Evolutionary conservation across 2,888 invertebrate species (phyloP).

Genomic region (Rapana venosa): DNA sequence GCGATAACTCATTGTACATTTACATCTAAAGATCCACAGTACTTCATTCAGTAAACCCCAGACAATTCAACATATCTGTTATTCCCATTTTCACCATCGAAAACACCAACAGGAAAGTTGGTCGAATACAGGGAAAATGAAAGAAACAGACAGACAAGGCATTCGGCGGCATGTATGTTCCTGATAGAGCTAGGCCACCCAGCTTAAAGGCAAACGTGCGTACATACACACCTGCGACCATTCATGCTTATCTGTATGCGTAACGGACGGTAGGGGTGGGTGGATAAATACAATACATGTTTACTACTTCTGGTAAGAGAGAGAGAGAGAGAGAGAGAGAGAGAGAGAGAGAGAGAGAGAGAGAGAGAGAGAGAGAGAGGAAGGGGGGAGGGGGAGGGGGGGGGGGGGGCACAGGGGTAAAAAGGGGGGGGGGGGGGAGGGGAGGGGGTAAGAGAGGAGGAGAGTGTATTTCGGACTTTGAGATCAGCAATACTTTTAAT

Average conservation of each 20-base stretch:
- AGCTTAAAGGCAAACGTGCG: too few relatives aligned
- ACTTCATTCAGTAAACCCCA: too few relatives aligned
- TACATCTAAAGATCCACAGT: too few relatives aligned
- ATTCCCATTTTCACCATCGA: too few relatives aligned
- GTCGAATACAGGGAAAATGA: too few relatives aligned
- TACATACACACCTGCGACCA: too few relatives aligned
- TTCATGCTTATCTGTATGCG: too few relatives aligned
- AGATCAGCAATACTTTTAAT: too few relatives aligned
- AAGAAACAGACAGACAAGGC: neutral
- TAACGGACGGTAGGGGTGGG: too few relatives aligned
- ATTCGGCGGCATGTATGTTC: neutral
- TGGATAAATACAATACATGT: too few relatives aligned
- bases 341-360: constrained; percentile 18
- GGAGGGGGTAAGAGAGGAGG: neutral
- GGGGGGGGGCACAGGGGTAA: neutral
- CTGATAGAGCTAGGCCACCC: neutral
- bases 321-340: constrained; percentile 18
- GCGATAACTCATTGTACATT: neutral
- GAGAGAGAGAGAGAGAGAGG: neutral
- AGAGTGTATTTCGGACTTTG: neutral
- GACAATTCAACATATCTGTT: too few relatives aligned
- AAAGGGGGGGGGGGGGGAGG: neutral
- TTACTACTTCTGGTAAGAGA: neutral
- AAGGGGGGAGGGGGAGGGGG: neutral
- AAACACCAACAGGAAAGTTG: too few relatives aligned